phyloP scores from a whole-genome alignment of 2,797 vertebrate genomes.

The Falco naumanni region DNA sequence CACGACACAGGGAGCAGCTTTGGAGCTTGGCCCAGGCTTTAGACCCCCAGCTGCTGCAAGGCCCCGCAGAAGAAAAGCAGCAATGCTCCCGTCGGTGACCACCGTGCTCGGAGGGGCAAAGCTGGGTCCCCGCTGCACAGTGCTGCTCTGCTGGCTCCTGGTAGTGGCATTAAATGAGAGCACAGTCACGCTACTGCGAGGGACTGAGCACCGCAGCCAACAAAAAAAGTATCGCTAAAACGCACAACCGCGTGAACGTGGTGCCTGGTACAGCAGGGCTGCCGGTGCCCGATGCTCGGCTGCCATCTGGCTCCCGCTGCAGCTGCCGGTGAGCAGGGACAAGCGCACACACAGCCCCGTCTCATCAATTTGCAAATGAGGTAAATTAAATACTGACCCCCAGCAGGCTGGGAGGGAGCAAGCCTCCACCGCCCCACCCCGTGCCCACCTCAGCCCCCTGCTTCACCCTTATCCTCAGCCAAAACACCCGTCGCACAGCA shows the following conservation, averaged over 20 bases:
- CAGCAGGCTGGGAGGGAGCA: background rate
- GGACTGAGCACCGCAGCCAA: background rate
- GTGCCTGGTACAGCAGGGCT: accelerated
- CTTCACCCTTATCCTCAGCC: background rate
- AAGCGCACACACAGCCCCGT: background rate
- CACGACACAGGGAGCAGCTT: accelerated
- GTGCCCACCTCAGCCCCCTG: accelerated
- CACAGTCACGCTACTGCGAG: accelerated
- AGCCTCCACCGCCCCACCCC: background rate
- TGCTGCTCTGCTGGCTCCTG: accelerated
- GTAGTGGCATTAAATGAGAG: accelerated
- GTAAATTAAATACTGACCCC: background rate
- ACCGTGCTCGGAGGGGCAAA: accelerated
- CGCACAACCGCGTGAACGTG: accelerated
- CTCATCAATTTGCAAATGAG: background rate
- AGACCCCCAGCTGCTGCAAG: background rate
- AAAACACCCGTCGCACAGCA: accelerated
- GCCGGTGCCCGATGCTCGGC: background rate
- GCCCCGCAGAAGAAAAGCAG: accelerated
- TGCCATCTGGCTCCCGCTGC: background rate
- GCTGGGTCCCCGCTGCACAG: accelerated
- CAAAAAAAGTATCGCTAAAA: accelerated
- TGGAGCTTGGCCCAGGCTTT: background rate
- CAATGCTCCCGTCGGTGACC: background rate
- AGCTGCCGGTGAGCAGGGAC: background rate